phyloP scores from a whole-genome alignment of 1,140 invertebrate genomes.

The Gyrodactylus bullatarudis region DNA sequence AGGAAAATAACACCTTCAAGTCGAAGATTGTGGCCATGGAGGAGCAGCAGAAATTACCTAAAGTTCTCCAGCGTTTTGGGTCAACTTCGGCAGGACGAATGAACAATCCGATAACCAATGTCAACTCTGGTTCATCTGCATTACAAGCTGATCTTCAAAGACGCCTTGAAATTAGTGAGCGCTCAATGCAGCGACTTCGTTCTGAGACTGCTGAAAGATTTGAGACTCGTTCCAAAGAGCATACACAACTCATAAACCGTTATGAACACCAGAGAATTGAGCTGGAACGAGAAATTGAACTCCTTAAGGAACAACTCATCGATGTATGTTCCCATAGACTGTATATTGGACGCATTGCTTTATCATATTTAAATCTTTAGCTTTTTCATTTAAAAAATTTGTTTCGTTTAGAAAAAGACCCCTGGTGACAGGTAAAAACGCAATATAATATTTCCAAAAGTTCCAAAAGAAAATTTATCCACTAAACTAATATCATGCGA shows the following conservation, averaged over 20 bases:
- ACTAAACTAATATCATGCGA: no score
- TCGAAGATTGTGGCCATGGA: neutral
- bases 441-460: no score
- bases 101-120: neutral
- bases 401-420: no score
- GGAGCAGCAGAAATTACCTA: constrained; percentile 5
- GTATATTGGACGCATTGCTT: no score
- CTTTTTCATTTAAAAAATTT: no score
- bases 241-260: neutral
- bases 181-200: neutral
- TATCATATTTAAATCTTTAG: no score
- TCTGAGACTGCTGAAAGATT: neutral
- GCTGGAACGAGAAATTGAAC: neutral
- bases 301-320: neutral
- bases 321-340: no score
- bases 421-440: no score
- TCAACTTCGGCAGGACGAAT: neutral
- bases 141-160: neutral
- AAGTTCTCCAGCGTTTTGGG: constrained; percentile 4
- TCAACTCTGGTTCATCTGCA: neutral
- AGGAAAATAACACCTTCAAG: neutral
- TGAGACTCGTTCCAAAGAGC: neutral
- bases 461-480: no score
- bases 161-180: neutral
- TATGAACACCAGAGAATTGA: constrained; percentile 1